These are phyloP conservation scores for Pandemis heparana DNA, from an alignment of 2,888 invertebrate species.

Conservation along the genomic window DNA sequence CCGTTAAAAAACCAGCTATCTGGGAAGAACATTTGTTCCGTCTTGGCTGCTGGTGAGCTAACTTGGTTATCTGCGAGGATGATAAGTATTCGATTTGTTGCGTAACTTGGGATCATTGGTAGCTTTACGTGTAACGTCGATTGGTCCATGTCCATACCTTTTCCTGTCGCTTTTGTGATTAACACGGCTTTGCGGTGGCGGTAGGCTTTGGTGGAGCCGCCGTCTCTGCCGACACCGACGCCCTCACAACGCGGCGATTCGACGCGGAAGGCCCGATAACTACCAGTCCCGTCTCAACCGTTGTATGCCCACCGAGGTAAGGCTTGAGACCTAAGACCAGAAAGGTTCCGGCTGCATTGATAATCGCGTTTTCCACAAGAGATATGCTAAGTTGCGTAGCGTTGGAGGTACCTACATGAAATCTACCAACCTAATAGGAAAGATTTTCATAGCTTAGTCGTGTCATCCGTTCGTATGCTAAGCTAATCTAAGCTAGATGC, in stretches of 20 bases:
- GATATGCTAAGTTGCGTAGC: background rate
- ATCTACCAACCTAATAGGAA: background rate
- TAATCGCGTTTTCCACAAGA: background rate
- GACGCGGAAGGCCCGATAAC: constrained; percentile 76
- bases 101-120: background rate
- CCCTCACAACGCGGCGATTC: constrained; percentile 74
- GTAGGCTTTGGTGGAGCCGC: constrained; percentile 66
- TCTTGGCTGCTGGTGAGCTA: no score
- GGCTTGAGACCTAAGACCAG: constrained; percentile 26
- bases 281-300: constrained; percentile 56
- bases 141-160: constrained; percentile 3
- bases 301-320: constrained; percentile 59
- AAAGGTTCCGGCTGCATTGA: background rate
- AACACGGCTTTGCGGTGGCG: constrained; percentile 47
- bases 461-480: background rate
- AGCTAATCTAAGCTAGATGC: background rate
- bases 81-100: background rate
- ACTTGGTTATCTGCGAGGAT: no score
- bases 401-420: background rate
- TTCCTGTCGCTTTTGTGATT: constrained; percentile 49
- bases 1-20: no score
- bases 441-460: background rate
- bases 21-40: no score
- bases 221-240: constrained; percentile 65
- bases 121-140: background rate